Base-by-base conservation (phyloP, 2,888 invertebrate genomes). In the Pandemis heparana region DNA sequence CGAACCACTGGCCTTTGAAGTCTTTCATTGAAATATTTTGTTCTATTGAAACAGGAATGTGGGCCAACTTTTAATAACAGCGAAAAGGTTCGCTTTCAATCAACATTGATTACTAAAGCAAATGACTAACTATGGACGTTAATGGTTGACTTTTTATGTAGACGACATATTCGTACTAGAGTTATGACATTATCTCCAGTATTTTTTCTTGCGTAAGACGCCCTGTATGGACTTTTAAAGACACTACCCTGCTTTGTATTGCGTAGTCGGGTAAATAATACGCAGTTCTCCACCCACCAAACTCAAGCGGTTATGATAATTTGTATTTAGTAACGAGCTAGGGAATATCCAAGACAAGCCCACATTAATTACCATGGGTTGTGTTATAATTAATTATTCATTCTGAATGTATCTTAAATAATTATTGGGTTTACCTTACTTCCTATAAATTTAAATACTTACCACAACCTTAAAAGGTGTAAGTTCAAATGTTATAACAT, bases 1-100 rank as follows among this genome's bases (percentile, higher is more conserved):
- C 53, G 69, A 61, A 48, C 62, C 62, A 51, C 32, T 32, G 12
- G 38, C 61, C 48, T 62, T 70, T 62, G 70, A 61, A 14, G 51
- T 70, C 14, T 61, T 70, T 48, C 53, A 70, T 70, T 48, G 60
- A 65, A 56, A 41, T 67, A 32, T 56, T 65, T 65, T 51, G 64
- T 65, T 51, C 60, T 23, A 16, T 60, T 60, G n/a, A 60, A 69
- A 60, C 41, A 1, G 23, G 5, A 60, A 60, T 59, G 39, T 53
- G 39, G 62, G 51, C 51, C 62, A 70, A 18, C 6, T 61, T 61
- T 41, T 61, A 39, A 62, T 51, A 70, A 70, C 32, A 59, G 62
- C 39, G 48, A 38, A 62, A 9, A n/a, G 32, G 5, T 43, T 64
- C 59, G 41, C 66, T 43, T 43, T 65, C 16, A 70, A 62, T 53